Conservation (phyloP, 2,888 invertebrate species). For the Himalopsyche anomala region DNA sequence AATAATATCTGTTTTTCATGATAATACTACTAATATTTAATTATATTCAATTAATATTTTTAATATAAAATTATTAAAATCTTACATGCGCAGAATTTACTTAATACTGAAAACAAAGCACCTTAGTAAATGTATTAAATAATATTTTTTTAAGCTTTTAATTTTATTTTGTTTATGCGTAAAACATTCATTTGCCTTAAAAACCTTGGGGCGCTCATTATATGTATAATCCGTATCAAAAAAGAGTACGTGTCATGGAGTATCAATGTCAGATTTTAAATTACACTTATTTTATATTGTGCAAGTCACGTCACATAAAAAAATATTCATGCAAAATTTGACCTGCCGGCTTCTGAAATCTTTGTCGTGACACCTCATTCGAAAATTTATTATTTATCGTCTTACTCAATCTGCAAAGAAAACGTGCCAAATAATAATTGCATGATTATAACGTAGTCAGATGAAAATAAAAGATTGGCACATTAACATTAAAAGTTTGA, state of each 20-base stretch:
- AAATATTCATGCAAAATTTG: neutral
- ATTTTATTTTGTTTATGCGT: too few species aligned
- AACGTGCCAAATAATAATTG: conserved; percentile 37
- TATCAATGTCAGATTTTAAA: neutral
- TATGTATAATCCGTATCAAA: too few species aligned
- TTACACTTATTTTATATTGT: neutral
- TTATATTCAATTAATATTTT: too few species aligned
- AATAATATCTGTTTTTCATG: too few species aligned
- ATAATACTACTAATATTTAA: too few species aligned
- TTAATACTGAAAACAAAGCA: too few species aligned
- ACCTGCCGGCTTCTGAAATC: conserved; percentile 8
- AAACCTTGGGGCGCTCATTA: too few species aligned
- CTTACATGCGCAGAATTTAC: too few species aligned
- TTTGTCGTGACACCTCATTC: neutral
- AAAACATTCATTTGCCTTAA: too few species aligned
- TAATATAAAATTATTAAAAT: too few species aligned
- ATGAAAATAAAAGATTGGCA: conserved; percentile 2
- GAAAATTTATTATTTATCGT: conserved; percentile 16
- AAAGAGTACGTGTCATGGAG: neutral
- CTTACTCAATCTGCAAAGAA: conserved; percentile 7
- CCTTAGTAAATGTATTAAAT: too few species aligned
- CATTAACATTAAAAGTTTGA: neutral
- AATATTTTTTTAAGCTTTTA: too few species aligned
- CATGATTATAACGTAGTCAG: neutral
- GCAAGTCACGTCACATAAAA: neutral